phyloP scores from a whole-genome alignment of 2,888 invertebrate species.

The Metallyticus violacea region DNA sequence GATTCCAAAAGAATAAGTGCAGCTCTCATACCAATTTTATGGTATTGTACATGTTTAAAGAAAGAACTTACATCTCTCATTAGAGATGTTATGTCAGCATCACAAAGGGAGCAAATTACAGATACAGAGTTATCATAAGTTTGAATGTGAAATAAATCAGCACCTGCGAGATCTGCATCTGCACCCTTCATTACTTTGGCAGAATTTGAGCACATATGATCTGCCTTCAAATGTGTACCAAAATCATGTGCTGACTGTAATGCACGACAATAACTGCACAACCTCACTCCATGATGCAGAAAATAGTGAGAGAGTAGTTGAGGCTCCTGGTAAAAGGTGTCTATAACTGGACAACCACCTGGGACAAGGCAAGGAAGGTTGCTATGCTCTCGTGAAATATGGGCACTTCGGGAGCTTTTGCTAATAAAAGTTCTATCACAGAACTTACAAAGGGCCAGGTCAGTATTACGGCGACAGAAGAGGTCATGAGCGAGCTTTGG shows the following conservation, averaged over 20 bases:
- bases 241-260: conserved; percentile 24
- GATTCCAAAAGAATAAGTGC: conserved; percentile 23
- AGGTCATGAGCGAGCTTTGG: conserved; percentile 34
- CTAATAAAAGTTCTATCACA: conserved; percentile 29
- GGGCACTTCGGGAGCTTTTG: conserved; percentile 18
- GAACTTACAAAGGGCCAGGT: conserved; percentile 29
- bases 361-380: conserved; percentile 27
- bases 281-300: conserved; percentile 22
- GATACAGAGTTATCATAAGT: conserved; percentile 10
- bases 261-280: conserved; percentile 30
- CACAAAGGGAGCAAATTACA: conserved; percentile 28
- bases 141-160: conserved; percentile 2
- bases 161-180: conserved; percentile 3
- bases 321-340: conserved; percentile 25
- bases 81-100: conserved; percentile 27
- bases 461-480: conserved; percentile 25
- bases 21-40: conserved; percentile 28
- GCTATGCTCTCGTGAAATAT: conserved; percentile 26
- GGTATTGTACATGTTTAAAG: conserved; percentile 33
- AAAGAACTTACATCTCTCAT: conserved; percentile 27
- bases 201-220: conserved; percentile 21
- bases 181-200: conserved; percentile 10
- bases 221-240: conserved; percentile 23
- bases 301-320: conserved; percentile 28
- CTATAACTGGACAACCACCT: conserved; percentile 16